Conservation (phyloP, 2,888 invertebrate species). For the Melanotus villosus region DNA sequence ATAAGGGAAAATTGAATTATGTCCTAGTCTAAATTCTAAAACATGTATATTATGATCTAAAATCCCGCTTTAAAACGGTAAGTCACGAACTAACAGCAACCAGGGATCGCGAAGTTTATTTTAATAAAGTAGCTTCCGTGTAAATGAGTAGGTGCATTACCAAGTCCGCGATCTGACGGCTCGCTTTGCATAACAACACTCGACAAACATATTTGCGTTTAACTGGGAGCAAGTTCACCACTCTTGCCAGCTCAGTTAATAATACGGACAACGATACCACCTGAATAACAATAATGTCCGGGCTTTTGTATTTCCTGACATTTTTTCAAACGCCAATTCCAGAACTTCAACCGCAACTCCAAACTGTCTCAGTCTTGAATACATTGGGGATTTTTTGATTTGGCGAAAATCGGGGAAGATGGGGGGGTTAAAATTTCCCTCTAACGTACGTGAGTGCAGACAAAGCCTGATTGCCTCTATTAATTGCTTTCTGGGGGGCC, state of each 20-base stretch:
- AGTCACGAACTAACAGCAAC: conserved; percentile 42
- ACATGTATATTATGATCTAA: conserved; percentile 44
- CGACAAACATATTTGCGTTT: conserved; percentile 43
- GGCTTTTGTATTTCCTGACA: conserved; percentile 2
- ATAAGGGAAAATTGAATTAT: conserved; percentile 45
- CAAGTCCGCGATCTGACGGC: conserved; percentile 37
- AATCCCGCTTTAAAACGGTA: conserved; percentile 30
- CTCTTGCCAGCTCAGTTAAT: conserved; percentile 34
- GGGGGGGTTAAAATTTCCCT: background rate
- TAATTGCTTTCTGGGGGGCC: conserved; percentile 51
- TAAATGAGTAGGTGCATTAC: conserved; percentile 44
- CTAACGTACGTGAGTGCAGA: conserved; percentile 27
- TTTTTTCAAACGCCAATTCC: background rate
- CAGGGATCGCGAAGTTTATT: conserved; percentile 44
- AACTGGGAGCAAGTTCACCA: conserved; percentile 37
- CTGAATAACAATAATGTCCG: conserved; percentile 34
- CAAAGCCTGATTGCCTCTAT: conserved; percentile 51
- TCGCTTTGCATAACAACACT: conserved; percentile 44
- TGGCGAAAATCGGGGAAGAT: background rate
- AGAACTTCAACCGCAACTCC: background rate
- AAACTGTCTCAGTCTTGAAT: background rate
- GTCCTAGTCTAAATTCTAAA: conserved; percentile 39
- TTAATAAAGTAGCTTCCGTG: conserved; percentile 47
- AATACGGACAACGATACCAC: conserved; percentile 38
- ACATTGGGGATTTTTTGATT: background rate